Percentiles rank a stretch among this genome's conserved stretches.
phyloP scores from a whole-genome alignment of 37 sponge, comb jelly and placozoan genomes.

The Halisarca cf. caerulea region DNA sequence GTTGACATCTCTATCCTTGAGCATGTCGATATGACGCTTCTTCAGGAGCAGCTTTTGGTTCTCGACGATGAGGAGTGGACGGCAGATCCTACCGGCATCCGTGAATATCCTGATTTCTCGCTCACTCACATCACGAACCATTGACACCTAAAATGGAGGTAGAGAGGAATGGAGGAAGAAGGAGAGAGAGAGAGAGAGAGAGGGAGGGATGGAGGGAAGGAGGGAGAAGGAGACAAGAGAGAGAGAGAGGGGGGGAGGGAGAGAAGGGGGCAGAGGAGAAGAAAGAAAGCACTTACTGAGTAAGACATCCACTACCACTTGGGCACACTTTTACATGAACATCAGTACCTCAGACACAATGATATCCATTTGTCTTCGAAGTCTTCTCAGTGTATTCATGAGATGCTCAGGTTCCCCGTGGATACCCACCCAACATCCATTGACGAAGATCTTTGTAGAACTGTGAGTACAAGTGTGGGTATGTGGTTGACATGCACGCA shows the following conservation, averaged over 20 bases:
- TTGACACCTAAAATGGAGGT: slow-evolving; percentile 83
- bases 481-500: background rate
- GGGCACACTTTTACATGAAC: background rate
- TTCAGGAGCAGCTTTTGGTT: slow-evolving; percentile 97
- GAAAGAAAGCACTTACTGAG: too few relatives aligned
- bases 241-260: too few relatives aligned
- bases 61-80: slow-evolving; percentile 98
- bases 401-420: slow-evolving; percentile 97
- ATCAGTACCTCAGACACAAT: slow-evolving; percentile 87
- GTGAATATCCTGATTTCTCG: slow-evolving; percentile 98
- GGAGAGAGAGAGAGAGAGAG: too few relatives aligned
- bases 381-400: slow-evolving; percentile 95
- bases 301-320: background rate
- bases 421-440: slow-evolving; percentile 99
- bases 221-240: too few relatives aligned
- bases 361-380: slow-evolving; percentile 99
- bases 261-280: too few relatives aligned
- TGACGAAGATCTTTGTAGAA: slow-evolving; percentile 99
- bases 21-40: slow-evolving; percentile 91
- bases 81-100: slow-evolving; percentile 97
- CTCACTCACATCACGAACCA: slow-evolving; percentile 96
- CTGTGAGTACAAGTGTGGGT: slow-evolving; percentile 30
- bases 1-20: slow-evolving; percentile 95
- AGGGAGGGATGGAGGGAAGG: too few relatives aligned
- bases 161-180: too few relatives aligned